A percentile compares a stretch with the other conserved stretches of the same genome.
Evolutionary conservation across 64 coral and sea anemone genomes (phyloP).

Genomic region (Porites lutea): DNA sequence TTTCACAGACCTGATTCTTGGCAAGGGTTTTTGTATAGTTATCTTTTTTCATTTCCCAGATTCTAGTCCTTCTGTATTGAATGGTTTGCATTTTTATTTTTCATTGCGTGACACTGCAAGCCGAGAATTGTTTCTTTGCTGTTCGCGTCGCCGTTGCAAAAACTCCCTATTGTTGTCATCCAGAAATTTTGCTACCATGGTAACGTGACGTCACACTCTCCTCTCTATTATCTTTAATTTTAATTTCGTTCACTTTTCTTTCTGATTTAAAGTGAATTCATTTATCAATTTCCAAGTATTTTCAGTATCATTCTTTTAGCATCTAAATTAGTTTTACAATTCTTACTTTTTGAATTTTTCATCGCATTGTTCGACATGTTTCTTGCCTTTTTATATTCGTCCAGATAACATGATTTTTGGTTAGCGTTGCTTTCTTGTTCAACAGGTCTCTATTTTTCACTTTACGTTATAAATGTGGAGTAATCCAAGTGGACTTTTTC

Average conservation of each 20-base stretch:
- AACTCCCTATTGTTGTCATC: no score
- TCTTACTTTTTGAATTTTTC: neutral
- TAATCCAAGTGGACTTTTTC: slow-evolving; percentile 17
- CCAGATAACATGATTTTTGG: neutral
- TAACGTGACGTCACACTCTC: no score
- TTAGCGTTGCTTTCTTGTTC: slow-evolving; percentile 13
- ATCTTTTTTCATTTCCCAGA: no score
- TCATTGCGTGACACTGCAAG: no score
- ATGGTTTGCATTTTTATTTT: no score
- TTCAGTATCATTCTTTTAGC: neutral
- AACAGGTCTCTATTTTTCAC: slow-evolving; percentile 1
- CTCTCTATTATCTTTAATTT: neutral
- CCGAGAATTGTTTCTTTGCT: no score
- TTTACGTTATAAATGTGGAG: neutral
- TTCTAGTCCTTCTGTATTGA: no score
- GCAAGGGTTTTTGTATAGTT: no score
- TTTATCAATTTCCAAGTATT: slow-evolving; percentile 31
- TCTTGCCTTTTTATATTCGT: slow-evolving; percentile 19
- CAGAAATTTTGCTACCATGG: no score
- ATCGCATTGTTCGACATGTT: slow-evolving; percentile 9
- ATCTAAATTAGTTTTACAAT: slow-evolving; percentile 14
- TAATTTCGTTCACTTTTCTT: neutral
- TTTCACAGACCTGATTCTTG: no score
- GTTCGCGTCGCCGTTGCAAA: no score
- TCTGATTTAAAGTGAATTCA: slow-evolving; percentile 35